Evolutionary conservation across 2,888 invertebrate genomes (phyloP), one percentile per base, ranked within the genome.

Genomic region (Eledona agricola): DNA sequence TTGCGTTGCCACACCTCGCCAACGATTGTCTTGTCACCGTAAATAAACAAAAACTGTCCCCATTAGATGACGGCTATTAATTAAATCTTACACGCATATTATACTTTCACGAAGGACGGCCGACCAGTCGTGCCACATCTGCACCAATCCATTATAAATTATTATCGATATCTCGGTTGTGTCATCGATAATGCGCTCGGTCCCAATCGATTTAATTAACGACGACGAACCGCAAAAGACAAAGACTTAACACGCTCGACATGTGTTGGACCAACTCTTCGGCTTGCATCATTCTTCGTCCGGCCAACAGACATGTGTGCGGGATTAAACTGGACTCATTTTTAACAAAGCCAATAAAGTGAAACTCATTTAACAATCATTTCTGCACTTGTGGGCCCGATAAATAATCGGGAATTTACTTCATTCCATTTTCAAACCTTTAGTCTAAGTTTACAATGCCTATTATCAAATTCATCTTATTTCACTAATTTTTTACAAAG

Each of bases 41-140:
- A 64, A 62, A 64, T 62, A 59, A 66, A 64, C 65, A 67, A 67
- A 67, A 67, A 67, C 59, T 66, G 67, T 67, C 67, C 66, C 60
- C 65, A 63, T 64, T 66, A 65, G 60, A 60, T 62, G 60, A 59
- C 60, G 57, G 59, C 58, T 59, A 66, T 62, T 65, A 66, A 67
- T 67, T 65, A 64, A 63, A 61, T 58, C 57, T 59, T 62, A 58
- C 54, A 57, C 56, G 57, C 54, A 46, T 57, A 60, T 57, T 59
- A 60, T 57, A 64, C 63, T 62, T 64, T 62, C 63, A 59, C 60
- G 59, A 64, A 64, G 63, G 60, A 60, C 64, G 56, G 51, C 53
- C 45, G 40, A 34, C 45, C 34, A 32, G 34, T 38, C 49, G 49
- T 51, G 38, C 51, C 43, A 46, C 55, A 51, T 56, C 51, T 56